Percentiles rank a stretch among this genome's conserved stretches.
Conservation (phyloP, 2,888 invertebrate species). For the Choreutis nemorana region DNA sequence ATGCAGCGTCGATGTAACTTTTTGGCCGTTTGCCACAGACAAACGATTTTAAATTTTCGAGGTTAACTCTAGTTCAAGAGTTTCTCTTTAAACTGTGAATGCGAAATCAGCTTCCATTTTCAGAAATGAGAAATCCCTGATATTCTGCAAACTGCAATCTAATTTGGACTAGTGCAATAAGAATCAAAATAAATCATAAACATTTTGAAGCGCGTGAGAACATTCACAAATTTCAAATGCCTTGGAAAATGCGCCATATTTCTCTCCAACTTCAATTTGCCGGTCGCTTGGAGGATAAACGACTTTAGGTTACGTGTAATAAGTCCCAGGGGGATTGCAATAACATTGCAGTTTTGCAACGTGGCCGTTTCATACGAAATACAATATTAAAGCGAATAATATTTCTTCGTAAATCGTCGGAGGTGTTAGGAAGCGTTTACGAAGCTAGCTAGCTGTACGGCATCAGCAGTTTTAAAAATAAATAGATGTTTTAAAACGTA, state of each 20-base stretch:
- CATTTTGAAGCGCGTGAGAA: slow-evolving; percentile 13
- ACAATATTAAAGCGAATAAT: slow-evolving; percentile 31
- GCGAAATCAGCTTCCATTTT: no score
- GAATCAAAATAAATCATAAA: slow-evolving; percentile 22
- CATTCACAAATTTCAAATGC: slow-evolving; percentile 22
- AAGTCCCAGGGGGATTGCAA: background rate
- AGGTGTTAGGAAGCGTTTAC: slow-evolving; percentile 19
- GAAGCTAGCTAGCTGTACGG: no score
- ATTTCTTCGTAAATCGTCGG: slow-evolving; percentile 33
- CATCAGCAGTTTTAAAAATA: background rate
- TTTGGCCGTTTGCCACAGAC: no score
- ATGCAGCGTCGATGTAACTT: no score
- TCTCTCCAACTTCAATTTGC: slow-evolving; percentile 1
- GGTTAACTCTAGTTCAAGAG: no score
- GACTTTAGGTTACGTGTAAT: background rate
- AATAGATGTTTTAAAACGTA: no score
- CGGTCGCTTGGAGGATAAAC: background rate
- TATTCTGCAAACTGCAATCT: no score
- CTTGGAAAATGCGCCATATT: slow-evolving; percentile 12
- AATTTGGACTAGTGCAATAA: slow-evolving; percentile 16
- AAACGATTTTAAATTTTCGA: no score
- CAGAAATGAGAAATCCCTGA: no score
- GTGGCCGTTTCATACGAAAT: slow-evolving; percentile 10
- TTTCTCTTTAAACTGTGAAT: no score
- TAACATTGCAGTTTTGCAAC: background rate